A percentile compares a stretch with the other conserved stretches of the same genome.
These are phyloP conservation scores for Stenodera caucasica DNA, from an alignment of 2,888 invertebrate genomes.

Conservation along the genomic window DNA sequence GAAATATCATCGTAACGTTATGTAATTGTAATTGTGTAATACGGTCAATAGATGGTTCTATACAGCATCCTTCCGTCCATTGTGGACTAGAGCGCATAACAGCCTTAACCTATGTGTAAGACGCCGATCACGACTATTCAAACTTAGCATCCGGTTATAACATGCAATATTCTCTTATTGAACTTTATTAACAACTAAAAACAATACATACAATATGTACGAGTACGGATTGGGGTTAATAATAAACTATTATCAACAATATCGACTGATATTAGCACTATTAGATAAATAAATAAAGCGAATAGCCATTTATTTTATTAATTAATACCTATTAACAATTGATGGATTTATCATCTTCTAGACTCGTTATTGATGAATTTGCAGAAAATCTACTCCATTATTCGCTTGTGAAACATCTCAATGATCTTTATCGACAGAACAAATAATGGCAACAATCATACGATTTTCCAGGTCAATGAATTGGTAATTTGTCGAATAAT, in stretches of 20 bases:
- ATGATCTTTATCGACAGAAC: background rate
- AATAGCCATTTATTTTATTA: too few species aligned
- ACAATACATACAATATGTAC: slow-evolving; percentile 36
- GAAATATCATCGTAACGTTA: background rate
- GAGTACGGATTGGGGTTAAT: slow-evolving; percentile 35
- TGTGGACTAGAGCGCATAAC: slow-evolving; percentile 36
- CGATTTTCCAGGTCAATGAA: background rate
- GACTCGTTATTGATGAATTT: background rate
- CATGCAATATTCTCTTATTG: slow-evolving; percentile 38
- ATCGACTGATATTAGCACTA: background rate
- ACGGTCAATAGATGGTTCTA: slow-evolving; percentile 32
- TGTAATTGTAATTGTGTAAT: slow-evolving; percentile 5
- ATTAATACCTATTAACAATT: too few species aligned
- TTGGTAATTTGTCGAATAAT: background rate
- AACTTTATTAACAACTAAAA: slow-evolving; percentile 38
- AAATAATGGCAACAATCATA: background rate
- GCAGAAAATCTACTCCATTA: too few species aligned
- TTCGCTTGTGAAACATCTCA: too few species aligned
- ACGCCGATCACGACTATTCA: slow-evolving; percentile 41
- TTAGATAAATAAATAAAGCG: too few species aligned
- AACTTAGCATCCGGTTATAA: slow-evolving; percentile 42
- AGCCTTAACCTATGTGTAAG: slow-evolving; percentile 43
- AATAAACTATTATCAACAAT: slow-evolving; percentile 18
- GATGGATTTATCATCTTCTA: too few species aligned
- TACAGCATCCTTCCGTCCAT: slow-evolving; percentile 43